A percentile compares a stretch with the other conserved stretches of the same genome.
These are phyloP conservation scores for Denticeps clupeoides DNA, from an alignment of 2,797 vertebrate genomes.

Conservation along the genomic window DNA sequence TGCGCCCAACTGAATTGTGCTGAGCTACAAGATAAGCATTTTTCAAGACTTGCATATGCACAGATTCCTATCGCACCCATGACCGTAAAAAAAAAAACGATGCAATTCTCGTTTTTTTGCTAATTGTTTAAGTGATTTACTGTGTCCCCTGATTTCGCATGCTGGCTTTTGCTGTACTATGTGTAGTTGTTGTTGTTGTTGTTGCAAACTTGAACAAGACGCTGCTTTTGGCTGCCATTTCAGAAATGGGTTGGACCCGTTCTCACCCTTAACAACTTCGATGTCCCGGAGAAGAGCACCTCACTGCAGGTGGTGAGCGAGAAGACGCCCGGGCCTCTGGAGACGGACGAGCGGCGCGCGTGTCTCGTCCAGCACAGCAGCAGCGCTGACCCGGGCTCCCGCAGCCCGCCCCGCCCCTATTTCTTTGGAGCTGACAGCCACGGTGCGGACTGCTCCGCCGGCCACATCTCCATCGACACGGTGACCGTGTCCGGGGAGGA, in stretches of 20 bases:
- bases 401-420: constrained; percentile 10
- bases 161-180: too few relatives aligned
- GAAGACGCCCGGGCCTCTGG: constrained; percentile 21
- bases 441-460: constrained; percentile 44
- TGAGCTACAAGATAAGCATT: too few relatives aligned
- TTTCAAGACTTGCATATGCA: too few relatives aligned
- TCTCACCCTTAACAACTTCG: constrained; percentile 50
- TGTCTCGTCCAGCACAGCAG: not conserved
- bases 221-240: too few relatives aligned
- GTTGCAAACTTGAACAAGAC: too few relatives aligned
- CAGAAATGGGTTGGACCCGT: constrained; percentile 80
- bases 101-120: too few relatives aligned
- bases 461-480: constrained; percentile 73
- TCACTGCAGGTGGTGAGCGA: constrained; percentile 33
- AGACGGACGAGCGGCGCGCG: constrained; percentile 26
- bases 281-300: constrained; percentile 46
- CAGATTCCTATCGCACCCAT: too few relatives aligned
- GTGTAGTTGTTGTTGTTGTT: too few relatives aligned
- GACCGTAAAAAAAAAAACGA: too few relatives aligned
- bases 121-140: not conserved
- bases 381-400: not conserved
- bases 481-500: constrained; percentile 68
- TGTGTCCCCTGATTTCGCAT: too few relatives aligned
- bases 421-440: constrained; percentile 24
- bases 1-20: too few relatives aligned